These are phyloP conservation scores for Philereme vetulata DNA, from an alignment of 2,888 invertebrate genomes.

Conservation along the genomic window DNA sequence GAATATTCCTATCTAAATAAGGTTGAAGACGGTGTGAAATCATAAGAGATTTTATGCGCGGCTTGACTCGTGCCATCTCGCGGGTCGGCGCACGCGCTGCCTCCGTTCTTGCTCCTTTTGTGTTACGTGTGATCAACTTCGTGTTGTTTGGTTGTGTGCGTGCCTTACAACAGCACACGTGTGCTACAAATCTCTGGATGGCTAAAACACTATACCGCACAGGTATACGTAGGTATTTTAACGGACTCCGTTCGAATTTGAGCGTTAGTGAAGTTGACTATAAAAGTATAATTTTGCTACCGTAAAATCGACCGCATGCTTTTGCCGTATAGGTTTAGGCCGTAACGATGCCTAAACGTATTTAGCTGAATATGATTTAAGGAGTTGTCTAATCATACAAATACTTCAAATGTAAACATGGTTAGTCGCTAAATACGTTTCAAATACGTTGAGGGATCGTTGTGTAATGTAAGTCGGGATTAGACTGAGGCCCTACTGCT, in stretches of 20 bases:
- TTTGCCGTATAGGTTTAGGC: too few relatives aligned
- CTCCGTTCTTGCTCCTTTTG: constrained; percentile 79
- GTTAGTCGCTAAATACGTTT: too few relatives aligned
- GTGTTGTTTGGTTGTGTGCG: constrained; percentile 56
- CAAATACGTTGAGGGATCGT: too few relatives aligned
- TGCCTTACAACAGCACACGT: constrained; percentile 55
- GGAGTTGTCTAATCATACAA: too few relatives aligned
- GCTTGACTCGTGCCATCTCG: constrained; percentile 78
- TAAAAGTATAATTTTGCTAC: constrained; percentile 20
- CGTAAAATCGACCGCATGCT: constrained; percentile 18
- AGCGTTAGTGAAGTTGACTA: constrained; percentile 27
- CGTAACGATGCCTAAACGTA: too few relatives aligned
- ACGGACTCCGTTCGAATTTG: constrained; percentile 49
- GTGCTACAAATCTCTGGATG: constrained; percentile 45
- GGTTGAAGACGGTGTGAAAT: constrained; percentile 22
- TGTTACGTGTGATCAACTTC: constrained; percentile 61
- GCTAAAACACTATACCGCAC: constrained; percentile 33
- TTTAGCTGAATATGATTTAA: too few relatives aligned
- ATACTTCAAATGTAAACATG: too few relatives aligned
- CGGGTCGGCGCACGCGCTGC: constrained; percentile 76
- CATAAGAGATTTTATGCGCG: constrained; percentile 37
- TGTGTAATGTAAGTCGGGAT: too few relatives aligned
- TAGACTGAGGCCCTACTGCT: too few relatives aligned
- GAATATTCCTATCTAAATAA: constrained; percentile 13
- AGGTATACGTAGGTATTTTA: constrained; percentile 37